phyloP scores from a whole-genome alignment of 2,113 vertebrate genomes.

The Grus americana region DNA sequence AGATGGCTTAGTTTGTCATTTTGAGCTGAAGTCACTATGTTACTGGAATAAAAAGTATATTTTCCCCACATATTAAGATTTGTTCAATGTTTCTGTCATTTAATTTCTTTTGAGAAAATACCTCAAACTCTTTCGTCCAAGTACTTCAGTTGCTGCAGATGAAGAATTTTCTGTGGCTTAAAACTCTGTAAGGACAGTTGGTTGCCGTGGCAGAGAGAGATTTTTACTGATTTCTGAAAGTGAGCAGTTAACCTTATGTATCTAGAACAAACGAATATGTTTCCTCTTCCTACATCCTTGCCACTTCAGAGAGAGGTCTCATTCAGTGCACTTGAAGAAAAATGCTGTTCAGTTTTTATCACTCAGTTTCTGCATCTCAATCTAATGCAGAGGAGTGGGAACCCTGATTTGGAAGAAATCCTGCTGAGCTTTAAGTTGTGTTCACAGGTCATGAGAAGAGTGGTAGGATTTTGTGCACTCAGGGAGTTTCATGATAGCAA shows the following conservation, averaged over 20 bases:
- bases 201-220: not conserved
- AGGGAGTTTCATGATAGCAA: not conserved
- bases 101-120: not conserved
- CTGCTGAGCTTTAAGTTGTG: not conserved
- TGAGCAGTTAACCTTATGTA: not conserved
- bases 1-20: not conserved
- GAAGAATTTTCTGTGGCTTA: not conserved
- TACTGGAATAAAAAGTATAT: not conserved
- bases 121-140: not conserved
- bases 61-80: not conserved
- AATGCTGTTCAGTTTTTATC: not conserved
- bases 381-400: not conserved
- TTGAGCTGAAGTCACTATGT: not conserved
- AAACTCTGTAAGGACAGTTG: not conserved
- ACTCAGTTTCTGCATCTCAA: not conserved
- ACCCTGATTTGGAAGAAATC: not conserved
- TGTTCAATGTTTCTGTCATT: not conserved
- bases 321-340: not conserved
- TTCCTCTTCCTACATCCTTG: not conserved
- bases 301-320: not conserved
- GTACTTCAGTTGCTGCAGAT: not conserved
- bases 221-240: constrained; percentile 5
- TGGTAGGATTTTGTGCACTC: not conserved
- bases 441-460: not conserved
- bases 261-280: not conserved